Percentiles rank a stretch among this genome's conserved stretches.
Evolutionary conservation across 2,113 vertebrate genomes (phyloP).

Genomic region (Lanius ludovicianus): DNA sequence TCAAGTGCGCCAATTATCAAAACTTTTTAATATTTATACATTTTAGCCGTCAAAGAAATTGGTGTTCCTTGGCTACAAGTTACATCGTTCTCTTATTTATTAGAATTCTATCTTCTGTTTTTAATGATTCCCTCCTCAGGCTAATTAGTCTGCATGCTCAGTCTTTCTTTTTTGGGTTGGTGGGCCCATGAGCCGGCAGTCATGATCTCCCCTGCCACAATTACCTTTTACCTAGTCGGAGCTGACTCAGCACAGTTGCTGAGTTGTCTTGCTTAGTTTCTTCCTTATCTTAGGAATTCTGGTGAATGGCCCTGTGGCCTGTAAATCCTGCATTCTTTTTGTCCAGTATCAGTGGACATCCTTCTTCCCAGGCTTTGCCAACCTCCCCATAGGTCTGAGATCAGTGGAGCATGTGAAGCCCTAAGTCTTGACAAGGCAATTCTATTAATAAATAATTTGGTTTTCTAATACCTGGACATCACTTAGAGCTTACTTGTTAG

Average conservation of each 20-base stretch:
- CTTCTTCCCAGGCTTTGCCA: background rate
- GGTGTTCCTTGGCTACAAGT: background rate
- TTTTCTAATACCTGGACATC: background rate
- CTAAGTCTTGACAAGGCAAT: background rate
- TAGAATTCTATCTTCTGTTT: background rate
- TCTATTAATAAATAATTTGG: background rate
- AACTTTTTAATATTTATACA: background rate
- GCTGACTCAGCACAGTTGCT: background rate
- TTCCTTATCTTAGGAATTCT: background rate
- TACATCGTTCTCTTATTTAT: background rate
- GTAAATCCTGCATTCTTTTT: background rate
- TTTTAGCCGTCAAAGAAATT: background rate
- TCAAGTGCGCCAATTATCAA: background rate
- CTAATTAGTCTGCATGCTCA: background rate
- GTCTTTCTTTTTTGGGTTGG: background rate
- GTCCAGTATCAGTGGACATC: background rate
- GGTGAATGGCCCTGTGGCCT: background rate
- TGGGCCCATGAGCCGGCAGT: background rate
- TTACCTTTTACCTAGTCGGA: background rate
- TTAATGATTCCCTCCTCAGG: background rate
- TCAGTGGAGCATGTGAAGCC: background rate
- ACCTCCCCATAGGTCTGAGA: background rate
- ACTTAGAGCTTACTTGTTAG: background rate
- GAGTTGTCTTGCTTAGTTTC: background rate
- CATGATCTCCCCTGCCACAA: background rate